Conservation (phyloP, 2,888 invertebrate species). For the Watsonalla binaria region DNA sequence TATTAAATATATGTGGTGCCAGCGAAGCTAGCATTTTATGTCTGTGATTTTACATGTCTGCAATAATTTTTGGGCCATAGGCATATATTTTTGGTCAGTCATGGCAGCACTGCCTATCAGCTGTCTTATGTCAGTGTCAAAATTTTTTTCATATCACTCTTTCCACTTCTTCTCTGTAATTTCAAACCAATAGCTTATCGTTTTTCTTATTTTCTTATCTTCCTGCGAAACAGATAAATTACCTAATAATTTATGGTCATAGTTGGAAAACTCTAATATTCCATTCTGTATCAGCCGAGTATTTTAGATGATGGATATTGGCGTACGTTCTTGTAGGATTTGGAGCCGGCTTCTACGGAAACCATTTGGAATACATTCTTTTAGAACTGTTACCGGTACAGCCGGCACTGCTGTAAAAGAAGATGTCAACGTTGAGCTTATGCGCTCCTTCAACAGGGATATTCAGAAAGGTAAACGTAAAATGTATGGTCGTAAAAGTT, state of each 20-base stretch:
- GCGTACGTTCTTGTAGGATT: slow-evolving; percentile 42
- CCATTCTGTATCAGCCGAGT: background rate
- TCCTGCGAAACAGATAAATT: background rate
- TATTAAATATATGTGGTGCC: no score
- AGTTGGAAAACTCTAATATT: no score
- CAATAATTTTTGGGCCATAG: no score
- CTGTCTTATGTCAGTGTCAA: background rate
- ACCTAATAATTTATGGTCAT: background rate
- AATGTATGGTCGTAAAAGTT: background rate
- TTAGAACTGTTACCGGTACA: slow-evolving; percentile 28
- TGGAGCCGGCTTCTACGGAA: slow-evolving; percentile 59
- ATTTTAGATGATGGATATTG: slow-evolving; percentile 43
- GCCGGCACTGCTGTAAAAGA: slow-evolving; percentile 51
- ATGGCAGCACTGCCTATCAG: background rate
- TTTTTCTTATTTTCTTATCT: background rate
- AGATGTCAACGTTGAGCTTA: slow-evolving; percentile 46
- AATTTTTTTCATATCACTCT: background rate
- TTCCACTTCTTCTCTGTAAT: background rate
- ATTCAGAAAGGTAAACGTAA: slow-evolving; percentile 50
- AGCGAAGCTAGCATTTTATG: no score
- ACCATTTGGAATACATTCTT: slow-evolving; percentile 37
- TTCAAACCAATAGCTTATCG: background rate
- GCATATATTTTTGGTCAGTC: background rate
- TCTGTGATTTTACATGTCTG: no score
- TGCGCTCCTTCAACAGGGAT: slow-evolving; percentile 56